These are phyloP conservation scores for Holothuria glaberrima DNA, from an alignment of 35 echinoderm and acorn worm genomes.

Conservation along the genomic window DNA sequence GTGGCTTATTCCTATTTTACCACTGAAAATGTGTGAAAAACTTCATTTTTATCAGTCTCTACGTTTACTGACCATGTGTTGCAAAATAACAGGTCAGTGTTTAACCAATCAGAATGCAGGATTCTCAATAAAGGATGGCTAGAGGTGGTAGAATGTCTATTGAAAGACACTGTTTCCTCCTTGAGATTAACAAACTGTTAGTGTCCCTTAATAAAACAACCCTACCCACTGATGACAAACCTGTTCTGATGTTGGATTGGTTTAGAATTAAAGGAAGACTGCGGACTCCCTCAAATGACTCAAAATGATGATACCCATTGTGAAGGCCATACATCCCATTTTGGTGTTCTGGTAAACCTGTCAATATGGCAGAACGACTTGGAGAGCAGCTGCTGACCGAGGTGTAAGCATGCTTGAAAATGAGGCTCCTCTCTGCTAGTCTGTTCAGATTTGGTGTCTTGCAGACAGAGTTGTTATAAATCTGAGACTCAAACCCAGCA, in stretches of 20 bases:
- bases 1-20: too few relatives aligned
- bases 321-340: slow-evolving; percentile 74
- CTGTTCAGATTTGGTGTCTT: slow-evolving; percentile 72
- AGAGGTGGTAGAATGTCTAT: too few relatives aligned
- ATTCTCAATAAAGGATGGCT: too few relatives aligned
- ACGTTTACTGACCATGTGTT: too few relatives aligned
- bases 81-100: too few relatives aligned
- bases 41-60: too few relatives aligned
- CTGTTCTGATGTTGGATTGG: slow-evolving; percentile 58
- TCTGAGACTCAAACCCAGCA: slow-evolving; percentile 75
- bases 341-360: slow-evolving; percentile 73
- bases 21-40: too few relatives aligned
- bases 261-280: slow-evolving; percentile 65
- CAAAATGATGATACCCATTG: slow-evolving; percentile 62
- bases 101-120: too few relatives aligned
- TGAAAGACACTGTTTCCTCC: too few relatives aligned
- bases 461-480: slow-evolving; percentile 79
- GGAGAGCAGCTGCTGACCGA: slow-evolving; percentile 82
- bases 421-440: slow-evolving; percentile 62
- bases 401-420: slow-evolving; percentile 72
- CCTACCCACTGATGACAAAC: slow-evolving; percentile 10
- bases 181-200: too few relatives aligned
- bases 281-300: slow-evolving; percentile 67
- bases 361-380: slow-evolving; percentile 73
- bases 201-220: too few relatives aligned